Evolutionary conservation across 1,140 invertebrate species (phyloP), one percentile per base, ranked within the genome.

Genomic region (Halesus radiatus): DNA sequence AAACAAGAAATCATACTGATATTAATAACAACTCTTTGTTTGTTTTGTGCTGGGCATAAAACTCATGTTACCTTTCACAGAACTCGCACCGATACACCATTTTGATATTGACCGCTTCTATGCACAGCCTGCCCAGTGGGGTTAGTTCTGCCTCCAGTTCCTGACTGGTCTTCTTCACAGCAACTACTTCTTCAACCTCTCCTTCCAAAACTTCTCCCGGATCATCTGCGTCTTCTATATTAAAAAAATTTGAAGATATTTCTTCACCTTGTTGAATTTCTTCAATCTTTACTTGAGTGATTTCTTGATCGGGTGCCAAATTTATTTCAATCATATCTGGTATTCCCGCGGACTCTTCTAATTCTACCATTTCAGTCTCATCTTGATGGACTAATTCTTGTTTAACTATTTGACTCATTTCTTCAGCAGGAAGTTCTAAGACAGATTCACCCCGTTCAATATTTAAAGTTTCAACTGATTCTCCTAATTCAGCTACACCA

Each of bases 41-140:
- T n/a, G n/a, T n/a, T n/a, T n/a, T n/a, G 32, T 37, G 32, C 3
- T 37, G 32, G 1, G 3, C 13, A 45, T 45, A 13, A 45, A 45
- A 45, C 37, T 45, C 1, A 45, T 45, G 7, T 87, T 75, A 88
- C 87, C 87, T 89, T 79, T 91, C 90, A 68, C 90, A 91, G 58
- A 87, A 91, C 81, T 91, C 90, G 84, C 90, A 91, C 20, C 88
- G 83, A 78, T 88, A 89, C 0, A 89, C 89, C 83, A 88, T 89
- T 70, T 89, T 87, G 6, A 90, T 86, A 53, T 85, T 85, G 2
- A 89, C 85, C 0, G 88, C 86, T 0, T 86, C 80, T 13, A 88
- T 85, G 16, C 87, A 84, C 6, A 81, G 66, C 16, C 84, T 80
- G 0, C 86, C 85, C 3, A 84, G 76, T 7, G 86, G 86, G 0